Percentiles rank a stretch among this genome's conserved stretches.
These are phyloP conservation scores for Drosophila leontia DNA, from an alignment of 1,140 invertebrate genomes.

Conservation along the genomic window DNA sequence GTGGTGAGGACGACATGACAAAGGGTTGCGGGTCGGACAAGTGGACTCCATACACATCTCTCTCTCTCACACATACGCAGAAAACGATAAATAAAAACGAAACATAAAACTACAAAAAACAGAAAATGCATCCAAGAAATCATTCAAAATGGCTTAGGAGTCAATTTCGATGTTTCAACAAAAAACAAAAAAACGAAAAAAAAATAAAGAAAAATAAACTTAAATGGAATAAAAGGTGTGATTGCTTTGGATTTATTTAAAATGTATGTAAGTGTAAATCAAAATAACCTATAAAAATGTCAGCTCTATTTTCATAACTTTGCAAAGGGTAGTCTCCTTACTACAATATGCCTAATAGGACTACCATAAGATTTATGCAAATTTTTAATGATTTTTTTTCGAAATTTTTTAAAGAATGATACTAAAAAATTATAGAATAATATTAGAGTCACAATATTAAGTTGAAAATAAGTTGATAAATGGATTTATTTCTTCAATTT, in stretches of 20 bases:
- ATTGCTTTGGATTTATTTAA: slow-evolving; percentile 32
- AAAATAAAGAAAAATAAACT: slow-evolving; percentile 71
- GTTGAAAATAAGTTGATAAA: slow-evolving; percentile 13
- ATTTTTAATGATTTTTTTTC: too few species aligned
- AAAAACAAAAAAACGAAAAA: slow-evolving; percentile 56
- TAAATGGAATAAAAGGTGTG: slow-evolving; percentile 59
- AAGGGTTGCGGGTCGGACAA: slow-evolving; percentile 32
- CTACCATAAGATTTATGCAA: too few species aligned
- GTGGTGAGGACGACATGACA: slow-evolving; percentile 73
- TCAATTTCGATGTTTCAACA: slow-evolving; percentile 80
- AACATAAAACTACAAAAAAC: slow-evolving; percentile 47
- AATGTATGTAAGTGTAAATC: too few species aligned
- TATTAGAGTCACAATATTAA: neutral
- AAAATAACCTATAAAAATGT: neutral
- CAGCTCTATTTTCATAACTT: too few species aligned
- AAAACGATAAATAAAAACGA: slow-evolving; percentile 41
- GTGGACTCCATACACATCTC: slow-evolving; percentile 45
- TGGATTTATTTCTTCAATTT: slow-evolving; percentile 54
- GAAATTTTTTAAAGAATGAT: too few species aligned
- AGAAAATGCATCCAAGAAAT: slow-evolving; percentile 60
- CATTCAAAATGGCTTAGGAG: slow-evolving; percentile 75
- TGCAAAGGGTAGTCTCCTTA: too few species aligned
- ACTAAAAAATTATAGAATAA: too few species aligned
- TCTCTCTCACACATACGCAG: slow-evolving; percentile 52
- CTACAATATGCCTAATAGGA: too few species aligned